These are phyloP conservation scores for Syritta pipiens DNA, from an alignment of 2,888 invertebrate genomes.

Conservation along the genomic window DNA sequence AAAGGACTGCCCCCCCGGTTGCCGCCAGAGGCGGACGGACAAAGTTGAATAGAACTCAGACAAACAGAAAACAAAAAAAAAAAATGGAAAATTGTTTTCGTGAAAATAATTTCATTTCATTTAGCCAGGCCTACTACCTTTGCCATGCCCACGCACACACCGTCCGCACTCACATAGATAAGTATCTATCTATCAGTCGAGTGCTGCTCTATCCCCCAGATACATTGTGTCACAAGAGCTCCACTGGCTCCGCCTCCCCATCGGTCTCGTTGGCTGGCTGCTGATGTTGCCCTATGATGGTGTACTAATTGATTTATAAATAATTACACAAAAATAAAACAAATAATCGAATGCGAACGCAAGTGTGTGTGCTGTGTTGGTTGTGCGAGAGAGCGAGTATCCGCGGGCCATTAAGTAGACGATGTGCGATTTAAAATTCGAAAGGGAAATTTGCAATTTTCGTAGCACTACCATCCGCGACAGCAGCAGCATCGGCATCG, in stretches of 20 bases:
- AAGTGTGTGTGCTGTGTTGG: background rate
- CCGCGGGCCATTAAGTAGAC: slow-evolving; percentile 36
- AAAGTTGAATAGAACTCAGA: no score
- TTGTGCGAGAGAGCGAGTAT: background rate
- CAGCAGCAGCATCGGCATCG: slow-evolving; percentile 2
- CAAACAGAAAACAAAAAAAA: no score
- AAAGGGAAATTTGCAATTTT: slow-evolving; percentile 44
- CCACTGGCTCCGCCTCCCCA: slow-evolving; percentile 66
- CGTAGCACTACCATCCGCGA: no score
- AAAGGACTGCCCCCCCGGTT: no score
- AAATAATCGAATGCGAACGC: slow-evolving; percentile 7
- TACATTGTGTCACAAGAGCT: slow-evolving; percentile 61
- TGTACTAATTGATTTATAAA: slow-evolving; percentile 69
- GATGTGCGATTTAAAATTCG: slow-evolving; percentile 37
- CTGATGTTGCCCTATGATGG: slow-evolving; percentile 39
- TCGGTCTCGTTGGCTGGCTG: slow-evolving; percentile 66
- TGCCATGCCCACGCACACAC: slow-evolving; percentile 20
- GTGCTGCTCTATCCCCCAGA: slow-evolving; percentile 41
- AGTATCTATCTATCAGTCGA: background rate
- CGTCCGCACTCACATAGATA: background rate
- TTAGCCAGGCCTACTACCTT: slow-evolving; percentile 60
- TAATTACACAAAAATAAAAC: slow-evolving; percentile 64
- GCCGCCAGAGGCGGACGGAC: no score
- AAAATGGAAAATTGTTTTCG: slow-evolving; percentile 6
- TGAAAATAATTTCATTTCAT: slow-evolving; percentile 49